Percentiles rank a stretch among this genome's conserved stretches.
phyloP scores from a whole-genome alignment of 2,113 vertebrate genomes.

The Recurvirostra avosetta region DNA sequence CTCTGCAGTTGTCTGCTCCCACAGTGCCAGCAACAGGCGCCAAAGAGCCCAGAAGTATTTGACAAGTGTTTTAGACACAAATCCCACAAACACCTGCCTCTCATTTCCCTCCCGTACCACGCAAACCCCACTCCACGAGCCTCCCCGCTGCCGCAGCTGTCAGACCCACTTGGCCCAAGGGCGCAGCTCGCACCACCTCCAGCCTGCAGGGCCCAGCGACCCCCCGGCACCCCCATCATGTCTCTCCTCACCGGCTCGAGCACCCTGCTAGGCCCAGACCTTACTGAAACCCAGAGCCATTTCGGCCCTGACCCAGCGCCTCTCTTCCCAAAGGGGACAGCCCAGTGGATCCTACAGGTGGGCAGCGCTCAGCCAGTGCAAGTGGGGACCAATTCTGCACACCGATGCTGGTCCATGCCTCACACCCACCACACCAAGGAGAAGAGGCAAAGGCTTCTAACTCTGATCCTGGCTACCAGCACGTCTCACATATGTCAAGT shows the following conservation, averaged over 20 bases:
- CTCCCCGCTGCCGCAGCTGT: background rate
- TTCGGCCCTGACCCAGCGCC: no score
- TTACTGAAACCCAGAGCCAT: background rate
- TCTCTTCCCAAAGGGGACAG: no score
- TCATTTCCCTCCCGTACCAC: fast-evolving
- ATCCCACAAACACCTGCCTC: background rate
- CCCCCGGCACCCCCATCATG: fast-evolving
- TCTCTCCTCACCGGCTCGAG: fast-evolving
- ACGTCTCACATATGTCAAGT: background rate
- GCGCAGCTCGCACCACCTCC: fast-evolving
- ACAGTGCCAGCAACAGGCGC: background rate
- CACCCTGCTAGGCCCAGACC: background rate
- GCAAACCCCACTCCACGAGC: background rate
- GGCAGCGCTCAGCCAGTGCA: background rate
- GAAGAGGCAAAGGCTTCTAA: background rate
- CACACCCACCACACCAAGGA: background rate
- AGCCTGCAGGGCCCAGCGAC: background rate
- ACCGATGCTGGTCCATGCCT: background rate
- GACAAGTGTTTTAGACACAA: background rate
- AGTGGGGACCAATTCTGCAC: background rate
- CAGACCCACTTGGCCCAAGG: fast-evolving
- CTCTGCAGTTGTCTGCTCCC: background rate
- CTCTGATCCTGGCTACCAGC: background rate
- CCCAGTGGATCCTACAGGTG: background rate
- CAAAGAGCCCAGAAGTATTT: background rate